Base-by-base conservation (phyloP, 2,113 vertebrate species). In the Vanacampus margaritifer region DNA sequence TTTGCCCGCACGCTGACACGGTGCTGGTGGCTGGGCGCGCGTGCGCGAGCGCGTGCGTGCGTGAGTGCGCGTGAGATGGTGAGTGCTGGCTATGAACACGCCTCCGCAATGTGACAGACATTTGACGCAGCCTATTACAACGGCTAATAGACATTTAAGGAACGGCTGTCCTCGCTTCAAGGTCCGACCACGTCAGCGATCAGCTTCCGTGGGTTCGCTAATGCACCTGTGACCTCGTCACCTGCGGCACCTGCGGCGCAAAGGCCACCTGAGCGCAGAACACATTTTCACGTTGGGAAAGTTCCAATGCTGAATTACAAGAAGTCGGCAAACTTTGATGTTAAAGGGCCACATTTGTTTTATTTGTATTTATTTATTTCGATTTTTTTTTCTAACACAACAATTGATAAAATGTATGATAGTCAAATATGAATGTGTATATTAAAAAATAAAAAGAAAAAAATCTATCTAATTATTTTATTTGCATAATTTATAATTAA, bases 1-100 rank as follows among this genome's bases (percentile, higher is more conserved):
- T 79, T 73, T 80, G 79, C 86, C 82, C 79, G 76, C 83, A 73
- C 75, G 32, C 74, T 79, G 85, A 74, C 79, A 79, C 74, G 36
- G 66, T 53, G 78, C 80, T 76, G 72, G 74, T 84, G 67, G 72
- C 68, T 74, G 43, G 54, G 37, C 48, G 64, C 2, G 58, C 8
- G 46, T 50, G 37, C 48, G 64, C 2, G 58, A 6, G 46, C 0
- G 70, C 1, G 63, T 2, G 32, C 10, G 6, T 13, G 35, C 13
- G 37, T 24, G 61, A 1, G 73, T 21, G 57, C 3, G 43, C 24
- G 63, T 17, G 56, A 21, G 72, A 45, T 54, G 5, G 56, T 3
- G n/a, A 14, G 26, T 3, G 53, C 9, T 48, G 26, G 28, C 37
- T 36, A 8, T 26, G 69, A 43, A 69, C 68, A 79, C 87, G 78